Conservation (phyloP, 2,113 vertebrate genomes). For the Sander lucioperca region DNA sequence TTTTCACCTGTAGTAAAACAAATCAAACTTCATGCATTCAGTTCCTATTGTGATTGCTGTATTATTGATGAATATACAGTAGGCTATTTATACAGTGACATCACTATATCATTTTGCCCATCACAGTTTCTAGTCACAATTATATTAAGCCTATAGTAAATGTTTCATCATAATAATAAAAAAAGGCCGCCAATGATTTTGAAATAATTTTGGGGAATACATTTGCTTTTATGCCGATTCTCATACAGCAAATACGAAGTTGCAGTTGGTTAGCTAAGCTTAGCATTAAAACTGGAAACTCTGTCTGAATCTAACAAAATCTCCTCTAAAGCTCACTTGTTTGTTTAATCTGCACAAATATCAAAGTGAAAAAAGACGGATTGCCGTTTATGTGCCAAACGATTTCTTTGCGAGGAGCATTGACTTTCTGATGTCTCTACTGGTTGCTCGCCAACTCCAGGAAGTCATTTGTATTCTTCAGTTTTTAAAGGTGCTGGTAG, state of each 20-base stretch:
- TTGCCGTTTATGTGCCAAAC: background rate
- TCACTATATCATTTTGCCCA: background rate
- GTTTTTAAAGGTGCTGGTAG: background rate
- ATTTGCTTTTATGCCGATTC: background rate
- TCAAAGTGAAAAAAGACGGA: background rate
- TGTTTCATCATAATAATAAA: background rate
- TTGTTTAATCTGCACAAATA: background rate
- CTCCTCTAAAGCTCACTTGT: too few species aligned
- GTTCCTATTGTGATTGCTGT: background rate
- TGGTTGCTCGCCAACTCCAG: too few species aligned
- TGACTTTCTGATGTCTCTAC: too few species aligned
- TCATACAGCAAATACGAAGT: background rate
- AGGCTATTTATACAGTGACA: background rate
- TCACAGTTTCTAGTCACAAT: background rate
- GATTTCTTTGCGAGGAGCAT: too few species aligned
- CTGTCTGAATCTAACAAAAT: background rate
- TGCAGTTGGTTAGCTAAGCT: background rate
- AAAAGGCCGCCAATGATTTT: background rate
- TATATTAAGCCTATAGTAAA: background rate
- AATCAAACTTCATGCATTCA: background rate
- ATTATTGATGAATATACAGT: background rate
- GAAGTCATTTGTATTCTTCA: too few species aligned
- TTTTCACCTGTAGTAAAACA: slow-evolving; percentile 8
- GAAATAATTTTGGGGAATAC: background rate
- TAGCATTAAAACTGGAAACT: background rate